Evolutionary conservation across 2,888 invertebrate species (phyloP).

Genomic region (Sminthurinus aureus): DNA sequence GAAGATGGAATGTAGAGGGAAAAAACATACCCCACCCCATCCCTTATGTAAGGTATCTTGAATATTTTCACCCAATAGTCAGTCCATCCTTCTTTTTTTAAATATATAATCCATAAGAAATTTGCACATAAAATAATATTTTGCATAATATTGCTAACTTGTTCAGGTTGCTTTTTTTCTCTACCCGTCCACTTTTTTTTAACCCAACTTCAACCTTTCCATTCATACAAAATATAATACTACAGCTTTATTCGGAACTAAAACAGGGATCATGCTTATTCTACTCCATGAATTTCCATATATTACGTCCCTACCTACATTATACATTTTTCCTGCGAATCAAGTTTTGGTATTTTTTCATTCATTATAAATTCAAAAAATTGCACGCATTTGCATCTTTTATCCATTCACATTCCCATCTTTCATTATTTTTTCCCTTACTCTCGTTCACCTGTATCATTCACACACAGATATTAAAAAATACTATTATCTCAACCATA

Average conservation of each 20-base stretch:
- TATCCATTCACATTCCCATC: constrained; percentile 36
- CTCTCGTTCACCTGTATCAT: neutral
- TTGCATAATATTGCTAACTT: constrained; percentile 7
- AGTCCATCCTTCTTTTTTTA: constrained; percentile 13
- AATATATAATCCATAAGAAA: constrained; percentile 4
- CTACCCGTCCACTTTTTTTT: neutral
- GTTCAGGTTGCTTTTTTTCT: neutral
- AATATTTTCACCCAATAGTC: constrained; percentile 1
- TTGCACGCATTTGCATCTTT: constrained; percentile 28
- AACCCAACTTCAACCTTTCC: neutral
- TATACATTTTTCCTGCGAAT: neutral
- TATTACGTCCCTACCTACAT: too few species aligned
- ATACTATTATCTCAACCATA: neutral
- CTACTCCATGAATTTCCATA: neutral
- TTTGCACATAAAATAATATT: constrained; percentile 32
- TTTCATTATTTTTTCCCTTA: constrained; percentile 1
- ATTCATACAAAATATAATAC: constrained; percentile 12
- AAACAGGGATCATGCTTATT: neutral
- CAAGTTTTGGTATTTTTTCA: neutral
- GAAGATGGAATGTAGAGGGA: neutral
- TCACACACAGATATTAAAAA: neutral
- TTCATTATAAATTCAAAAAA: constrained; percentile 25
- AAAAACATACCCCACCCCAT: constrained; percentile 5
- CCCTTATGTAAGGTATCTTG: constrained; percentile 9
- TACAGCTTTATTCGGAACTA: neutral